phyloP scores from a whole-genome alignment of 2,888 invertebrate species.

The Isoperla grammatica region DNA sequence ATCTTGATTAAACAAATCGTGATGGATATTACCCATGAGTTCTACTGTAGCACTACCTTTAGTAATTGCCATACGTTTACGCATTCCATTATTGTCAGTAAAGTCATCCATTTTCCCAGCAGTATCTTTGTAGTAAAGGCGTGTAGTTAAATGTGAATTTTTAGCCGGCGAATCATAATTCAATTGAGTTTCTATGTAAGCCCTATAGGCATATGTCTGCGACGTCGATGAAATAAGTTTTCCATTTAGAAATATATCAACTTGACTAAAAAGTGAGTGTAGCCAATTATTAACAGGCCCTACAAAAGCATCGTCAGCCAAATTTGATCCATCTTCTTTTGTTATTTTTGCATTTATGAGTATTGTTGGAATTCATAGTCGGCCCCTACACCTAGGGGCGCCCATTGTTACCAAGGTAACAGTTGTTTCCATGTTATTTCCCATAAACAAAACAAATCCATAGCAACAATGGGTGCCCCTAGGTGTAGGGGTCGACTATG shows the following conservation, averaged over 20 bases:
- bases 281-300: neutral
- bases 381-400: no score
- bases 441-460: no score
- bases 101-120: conserved; percentile 2
- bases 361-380: no score
- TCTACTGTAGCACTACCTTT: neutral
- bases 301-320: neutral
- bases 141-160: neutral
- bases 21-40: conserved; percentile 4
- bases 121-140: neutral
- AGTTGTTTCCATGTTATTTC: no score
- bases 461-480: no score
- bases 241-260: conserved; percentile 32
- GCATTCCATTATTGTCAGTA: neutral
- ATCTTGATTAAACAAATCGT: conserved; percentile 14
- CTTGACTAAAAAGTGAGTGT: neutral
- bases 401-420: no score
- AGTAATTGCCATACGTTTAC: neutral
- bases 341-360: neutral
- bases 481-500: no score
- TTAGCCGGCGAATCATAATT: neutral
- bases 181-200: conserved; percentile 33
- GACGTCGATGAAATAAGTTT: conserved; percentile 33
- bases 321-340: neutral
- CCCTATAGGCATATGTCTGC: conserved; percentile 28